Base-by-base conservation (phyloP, 2,888 invertebrate species). In the Sarcophaga caerulescens region DNA sequence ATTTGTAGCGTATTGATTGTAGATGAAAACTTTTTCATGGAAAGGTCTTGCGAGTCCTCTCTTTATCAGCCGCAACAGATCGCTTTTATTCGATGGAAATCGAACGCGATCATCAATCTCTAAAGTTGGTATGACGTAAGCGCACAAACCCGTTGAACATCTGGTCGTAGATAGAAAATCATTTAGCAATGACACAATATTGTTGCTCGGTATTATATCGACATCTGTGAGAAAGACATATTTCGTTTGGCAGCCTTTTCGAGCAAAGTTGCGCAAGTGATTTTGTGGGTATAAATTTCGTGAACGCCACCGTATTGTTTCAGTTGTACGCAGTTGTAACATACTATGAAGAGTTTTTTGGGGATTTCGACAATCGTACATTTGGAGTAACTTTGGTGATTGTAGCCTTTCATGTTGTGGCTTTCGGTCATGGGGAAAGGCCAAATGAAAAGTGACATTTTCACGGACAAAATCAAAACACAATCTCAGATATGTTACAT, bases 1-100 rank as follows among this genome's bases (percentile, higher is more conserved):
- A 93, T 98, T 98, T 0, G 98, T 98, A 8, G 98, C 98, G 90
- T 95, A 97, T 92, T 98, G 98, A 92, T 98, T 98, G 92, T 97
- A 97, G 89, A 97, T 97, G 92, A 98, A 98, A 85, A 98, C 97
- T 93, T 97, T 97, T 90, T 97, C 96, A 92, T 98, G 98, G 91
- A 98, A 98, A 0, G 98, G 98, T 92, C 97, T 94, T 0, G 98
- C 98, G 71, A 97, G 93, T 75, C 97, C 97, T 90, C 96, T 96
- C 89, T 94, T 95, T 1, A 96, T 96, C 85, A 98, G 93, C 78
- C 96, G 94, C 76, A 97, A 93, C 82, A 98, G 93, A 89, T 96
- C 96, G 23, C 95, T 95, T 93, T 98, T 98, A 90, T 96, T 97
- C n/a, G 94, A 93, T 0, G 98, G 98, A 91, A 97, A 97, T 70